These are phyloP conservation scores for Platorchestia sp. DNA, from an alignment of 1,140 invertebrate species.

Conservation along the genomic window DNA sequence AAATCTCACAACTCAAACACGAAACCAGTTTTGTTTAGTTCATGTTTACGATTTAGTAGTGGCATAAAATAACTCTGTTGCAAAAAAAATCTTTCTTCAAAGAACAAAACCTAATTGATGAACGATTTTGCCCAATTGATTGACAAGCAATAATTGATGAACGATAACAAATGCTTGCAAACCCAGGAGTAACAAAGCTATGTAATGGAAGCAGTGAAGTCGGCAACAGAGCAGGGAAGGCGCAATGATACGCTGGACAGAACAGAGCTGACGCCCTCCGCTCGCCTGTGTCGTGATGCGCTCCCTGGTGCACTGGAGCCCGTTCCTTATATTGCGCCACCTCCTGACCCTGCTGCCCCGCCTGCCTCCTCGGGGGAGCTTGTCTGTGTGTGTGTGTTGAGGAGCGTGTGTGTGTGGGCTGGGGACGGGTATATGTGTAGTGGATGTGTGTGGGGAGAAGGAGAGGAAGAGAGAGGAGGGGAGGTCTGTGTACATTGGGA, in stretches of 20 bases:
- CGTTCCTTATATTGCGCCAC: not conserved
- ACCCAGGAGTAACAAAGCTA: no score
- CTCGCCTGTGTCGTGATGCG: not conserved
- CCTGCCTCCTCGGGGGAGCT: no score
- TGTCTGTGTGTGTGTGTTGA: no score
- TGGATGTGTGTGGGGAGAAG: not conserved
- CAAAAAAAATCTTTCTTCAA: not conserved
- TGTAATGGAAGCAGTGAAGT: not conserved
- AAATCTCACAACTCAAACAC: no score
- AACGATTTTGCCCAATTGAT: no score
- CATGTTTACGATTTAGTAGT: not conserved
- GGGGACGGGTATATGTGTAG: not conserved
- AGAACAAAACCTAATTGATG: not conserved
- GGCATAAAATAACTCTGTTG: not conserved
- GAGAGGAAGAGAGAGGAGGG: no score
- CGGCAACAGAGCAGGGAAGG: not conserved
- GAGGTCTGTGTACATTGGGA: not conserved
- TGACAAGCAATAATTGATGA: no score
- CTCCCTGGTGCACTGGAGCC: not conserved
- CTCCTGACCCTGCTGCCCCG: not conserved
- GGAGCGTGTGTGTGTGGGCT: not conserved
- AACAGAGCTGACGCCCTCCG: not conserved
- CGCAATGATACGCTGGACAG: not conserved
- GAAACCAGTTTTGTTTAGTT: no score
- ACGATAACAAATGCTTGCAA: no score